These are phyloP conservation scores for Scaeva pyrastri DNA, from an alignment of 2,888 invertebrate species.

Conservation along the genomic window DNA sequence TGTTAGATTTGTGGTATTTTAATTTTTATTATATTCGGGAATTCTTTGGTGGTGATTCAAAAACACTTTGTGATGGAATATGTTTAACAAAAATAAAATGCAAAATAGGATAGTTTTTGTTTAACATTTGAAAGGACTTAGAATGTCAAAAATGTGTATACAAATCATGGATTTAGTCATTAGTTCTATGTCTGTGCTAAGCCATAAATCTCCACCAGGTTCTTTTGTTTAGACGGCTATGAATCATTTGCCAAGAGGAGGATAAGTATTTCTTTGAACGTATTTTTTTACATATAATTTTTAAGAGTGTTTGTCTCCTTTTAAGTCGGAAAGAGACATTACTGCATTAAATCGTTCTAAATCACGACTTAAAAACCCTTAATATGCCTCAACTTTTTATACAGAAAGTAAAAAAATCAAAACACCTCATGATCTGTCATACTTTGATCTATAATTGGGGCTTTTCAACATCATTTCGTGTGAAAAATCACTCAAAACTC, in stretches of 20 bases:
- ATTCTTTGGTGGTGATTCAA: slow-evolving; percentile 31
- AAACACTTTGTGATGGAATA: slow-evolving; percentile 10
- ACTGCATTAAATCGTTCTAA: too few relatives aligned
- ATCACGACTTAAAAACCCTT: not conserved
- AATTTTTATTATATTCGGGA: slow-evolving; percentile 29
- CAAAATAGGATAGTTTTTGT: slow-evolving; percentile 38
- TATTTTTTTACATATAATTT: too few relatives aligned
- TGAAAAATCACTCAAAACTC: slow-evolving; percentile 26
- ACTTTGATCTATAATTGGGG: not conserved
- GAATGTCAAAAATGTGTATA: not conserved
- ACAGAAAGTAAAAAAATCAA: not conserved
- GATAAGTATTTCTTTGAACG: not conserved
- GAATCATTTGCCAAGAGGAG: not conserved
- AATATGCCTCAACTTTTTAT: not conserved
- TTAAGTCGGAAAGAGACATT: too few relatives aligned
- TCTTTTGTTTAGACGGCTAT: not conserved
- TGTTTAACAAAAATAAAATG: not conserved
- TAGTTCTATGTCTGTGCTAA: not conserved
- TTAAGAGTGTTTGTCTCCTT: too few relatives aligned
- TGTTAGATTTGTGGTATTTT: slow-evolving; percentile 38
- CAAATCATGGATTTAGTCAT: slow-evolving; percentile 1
- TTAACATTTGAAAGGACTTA: slow-evolving; percentile 17
- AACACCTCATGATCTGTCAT: not conserved
- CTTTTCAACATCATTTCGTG: slow-evolving; percentile 25
- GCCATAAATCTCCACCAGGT: not conserved